Percentiles rank a stretch among this genome's conserved stretches.
phyloP scores from a whole-genome alignment of 37 sponge, comb jelly and placozoan species.

The Haliclona indistincta region DNA sequence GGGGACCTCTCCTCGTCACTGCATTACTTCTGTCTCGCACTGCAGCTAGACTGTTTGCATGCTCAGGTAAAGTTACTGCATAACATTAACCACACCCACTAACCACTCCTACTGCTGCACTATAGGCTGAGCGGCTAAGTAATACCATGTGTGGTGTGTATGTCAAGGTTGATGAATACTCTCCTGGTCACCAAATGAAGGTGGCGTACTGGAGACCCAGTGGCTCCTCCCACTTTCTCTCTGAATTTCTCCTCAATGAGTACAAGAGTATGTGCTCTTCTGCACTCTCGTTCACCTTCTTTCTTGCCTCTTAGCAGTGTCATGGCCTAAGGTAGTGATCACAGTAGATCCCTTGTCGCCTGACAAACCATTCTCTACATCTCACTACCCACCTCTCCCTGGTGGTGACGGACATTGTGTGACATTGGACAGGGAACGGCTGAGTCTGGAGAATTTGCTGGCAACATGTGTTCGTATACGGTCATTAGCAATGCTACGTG shows the following conservation, averaged over 20 bases:
- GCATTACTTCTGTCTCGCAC: constrained; percentile 75
- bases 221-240: constrained; percentile 18
- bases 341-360: background rate
- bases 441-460: constrained; percentile 41
- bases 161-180: constrained; percentile 70
- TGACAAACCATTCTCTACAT: background rate
- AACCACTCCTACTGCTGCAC: too few species aligned
- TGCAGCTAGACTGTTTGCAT: constrained; percentile 69
- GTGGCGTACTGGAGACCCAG: constrained; percentile 57
- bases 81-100: too few species aligned
- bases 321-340: background rate
- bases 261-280: background rate
- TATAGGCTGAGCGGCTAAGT: constrained; percentile 31
- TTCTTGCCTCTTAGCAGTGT: background rate
- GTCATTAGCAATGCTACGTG: constrained; percentile 16
- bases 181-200: constrained; percentile 37
- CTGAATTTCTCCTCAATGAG: constrained; percentile 31
- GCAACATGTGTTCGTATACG: constrained; percentile 27
- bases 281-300: background rate
- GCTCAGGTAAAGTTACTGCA: too few species aligned
- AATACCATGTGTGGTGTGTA: constrained; percentile 35
- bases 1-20: constrained; percentile 56
- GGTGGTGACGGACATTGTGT: too few species aligned
- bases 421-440: too few species aligned
- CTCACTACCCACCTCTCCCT: background rate